Base-by-base conservation (phyloP, 2,888 invertebrate genomes). In the Aspidiotus destructor region DNA sequence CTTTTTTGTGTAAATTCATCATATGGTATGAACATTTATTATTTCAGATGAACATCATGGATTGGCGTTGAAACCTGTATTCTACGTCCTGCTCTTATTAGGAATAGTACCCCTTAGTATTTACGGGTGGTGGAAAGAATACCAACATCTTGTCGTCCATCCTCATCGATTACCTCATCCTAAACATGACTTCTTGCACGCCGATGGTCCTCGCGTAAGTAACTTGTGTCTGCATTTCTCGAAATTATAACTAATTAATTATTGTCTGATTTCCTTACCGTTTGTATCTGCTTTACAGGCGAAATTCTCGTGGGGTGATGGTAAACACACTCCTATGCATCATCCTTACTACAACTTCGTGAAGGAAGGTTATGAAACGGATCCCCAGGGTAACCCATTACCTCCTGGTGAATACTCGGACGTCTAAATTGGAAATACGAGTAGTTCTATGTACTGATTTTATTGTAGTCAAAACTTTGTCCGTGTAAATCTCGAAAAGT, bases 311-410 rank as follows among this genome's bases (percentile, higher is more conserved):
- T 68, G 60, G 61, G 61, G 68, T 11, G 69, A 69, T 17, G 69
- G 69, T 16, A 57, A 69, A 62, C 41, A 41, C 41, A 41, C 69
- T 3, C 15, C 15, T 7, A 40, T 69, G 40, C 60, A 60, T 44
- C 61, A 69, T 15, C 53, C 42, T 16, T 69, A 69, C 57, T 62
- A 44, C 11, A 69, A 69, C 15, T 69, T 69, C 44, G 62, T 62
- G 2, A 7, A 10, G 40, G 13, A 62, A 16, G 69, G 69, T n/a
- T 69, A 69, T 48, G 44, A 53, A 11, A 69, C 69, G 8, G 69
- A 69, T 57, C 54, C 57, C 28, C 48, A 69, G 8, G 69, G 69
- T 13, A 69, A 69, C 48, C 62, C 42, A 13, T n/a, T 67, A 52
- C 67, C 67, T 2, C 42, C 42, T 48, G 67, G 67, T 40, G 58